Conservation (phyloP, 2,888 invertebrate species). For the Cheilosia pagana region DNA sequence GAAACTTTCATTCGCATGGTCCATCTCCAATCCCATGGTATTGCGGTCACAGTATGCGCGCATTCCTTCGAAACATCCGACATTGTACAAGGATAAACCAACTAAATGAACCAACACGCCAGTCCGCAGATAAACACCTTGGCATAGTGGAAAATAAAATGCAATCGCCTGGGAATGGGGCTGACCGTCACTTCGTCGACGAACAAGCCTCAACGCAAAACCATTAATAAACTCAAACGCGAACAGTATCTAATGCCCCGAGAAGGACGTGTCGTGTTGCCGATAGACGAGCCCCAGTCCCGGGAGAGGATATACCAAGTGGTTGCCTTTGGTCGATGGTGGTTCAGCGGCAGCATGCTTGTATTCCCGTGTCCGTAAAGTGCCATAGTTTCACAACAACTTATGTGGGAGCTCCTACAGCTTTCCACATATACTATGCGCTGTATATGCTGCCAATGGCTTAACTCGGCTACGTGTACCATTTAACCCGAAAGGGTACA, state of each 20-base stretch:
- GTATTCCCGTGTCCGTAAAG: constrained; percentile 11
- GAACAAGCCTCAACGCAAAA: constrained; percentile 46
- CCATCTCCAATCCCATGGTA: too few species aligned
- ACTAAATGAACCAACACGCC: constrained; percentile 17
- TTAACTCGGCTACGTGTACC: constrained; percentile 48
- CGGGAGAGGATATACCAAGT: constrained; percentile 19
- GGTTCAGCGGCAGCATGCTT: constrained; percentile 26
- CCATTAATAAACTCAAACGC: constrained; percentile 69
- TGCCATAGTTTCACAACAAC: constrained; percentile 39
- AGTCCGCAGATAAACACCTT: constrained; percentile 60
- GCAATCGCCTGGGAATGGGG: constrained; percentile 52
- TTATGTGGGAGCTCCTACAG: constrained; percentile 25
- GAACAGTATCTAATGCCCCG: constrained; percentile 56
- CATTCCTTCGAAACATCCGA: constrained; percentile 13
- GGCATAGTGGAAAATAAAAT: constrained; percentile 57
- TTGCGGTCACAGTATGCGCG: constrained; percentile 5
- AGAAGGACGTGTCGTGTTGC: constrained; percentile 40
- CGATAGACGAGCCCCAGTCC: constrained; percentile 20
- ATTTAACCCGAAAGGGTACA: constrained; percentile 55
- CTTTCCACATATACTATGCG: background rate
- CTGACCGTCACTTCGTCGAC: constrained; percentile 51
- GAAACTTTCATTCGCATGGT: constrained; percentile 12
- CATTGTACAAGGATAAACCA: constrained; percentile 15
- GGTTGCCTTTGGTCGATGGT: constrained; percentile 40
- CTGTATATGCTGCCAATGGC: constrained; percentile 6